A percentile compares a stretch with the other conserved stretches of the same genome.
phyloP scores from a whole-genome alignment of 2,113 vertebrate genomes.

The Rattus norvegicus region DNA sequence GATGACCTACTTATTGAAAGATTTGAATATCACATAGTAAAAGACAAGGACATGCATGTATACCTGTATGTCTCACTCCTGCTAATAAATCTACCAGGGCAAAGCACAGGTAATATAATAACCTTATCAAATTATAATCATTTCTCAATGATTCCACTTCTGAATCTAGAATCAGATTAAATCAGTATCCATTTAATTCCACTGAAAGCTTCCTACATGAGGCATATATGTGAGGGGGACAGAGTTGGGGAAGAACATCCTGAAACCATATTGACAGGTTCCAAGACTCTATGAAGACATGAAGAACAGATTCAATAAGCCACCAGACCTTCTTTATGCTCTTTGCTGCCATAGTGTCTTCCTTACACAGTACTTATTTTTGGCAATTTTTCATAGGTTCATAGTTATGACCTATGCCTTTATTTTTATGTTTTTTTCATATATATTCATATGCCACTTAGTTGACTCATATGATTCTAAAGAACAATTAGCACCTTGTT shows the following conservation, averaged over 20 bases:
- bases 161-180: not conserved
- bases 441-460: not conserved
- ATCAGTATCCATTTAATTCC: not conserved
- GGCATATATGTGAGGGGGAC: no score
- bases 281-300: not conserved
- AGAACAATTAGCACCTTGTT: not conserved
- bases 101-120: not conserved
- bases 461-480: not conserved
- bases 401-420: not conserved
- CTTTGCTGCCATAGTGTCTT: not conserved
- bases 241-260: not conserved
- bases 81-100: not conserved
- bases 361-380: no score
- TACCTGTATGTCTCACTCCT: not conserved
- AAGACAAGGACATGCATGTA: no score
- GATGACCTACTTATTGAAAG: not conserved
- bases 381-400: not conserved
- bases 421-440: not conserved
- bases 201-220: not conserved
- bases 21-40: not conserved
- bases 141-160: not conserved
- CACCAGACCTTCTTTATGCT: not conserved
- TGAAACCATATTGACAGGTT: not conserved
- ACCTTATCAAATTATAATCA: not conserved
- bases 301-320: not conserved